phyloP scores from a whole-genome alignment of 2,888 invertebrate species.

The Pyralis farinalis region DNA sequence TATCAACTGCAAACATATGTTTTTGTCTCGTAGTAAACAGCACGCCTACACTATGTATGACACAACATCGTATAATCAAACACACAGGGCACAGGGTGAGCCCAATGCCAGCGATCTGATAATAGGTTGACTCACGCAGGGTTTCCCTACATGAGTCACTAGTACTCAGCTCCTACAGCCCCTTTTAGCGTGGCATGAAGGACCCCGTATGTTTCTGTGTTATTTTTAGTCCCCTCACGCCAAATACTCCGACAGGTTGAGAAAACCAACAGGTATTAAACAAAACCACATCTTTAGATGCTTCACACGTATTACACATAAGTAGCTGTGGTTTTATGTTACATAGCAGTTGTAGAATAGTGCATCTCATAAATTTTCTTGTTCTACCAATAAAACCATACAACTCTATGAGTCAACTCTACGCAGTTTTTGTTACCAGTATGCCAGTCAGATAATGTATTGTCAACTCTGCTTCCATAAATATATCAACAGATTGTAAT shows the following conservation, averaged over 20 bases:
- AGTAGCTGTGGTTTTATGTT: neutral
- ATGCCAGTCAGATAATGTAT: no score
- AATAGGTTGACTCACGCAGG: conserved; percentile 74
- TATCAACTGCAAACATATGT: no score
- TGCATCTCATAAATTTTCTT: no score
- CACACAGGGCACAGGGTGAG: conserved; percentile 45
- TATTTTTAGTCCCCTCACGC: conserved; percentile 3
- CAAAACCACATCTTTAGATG: neutral
- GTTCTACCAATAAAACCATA: no score
- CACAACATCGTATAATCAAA: conserved; percentile 44
- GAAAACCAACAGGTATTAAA: conserved; percentile 5
- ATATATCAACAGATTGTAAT: no score
- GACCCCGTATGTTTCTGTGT: conserved; percentile 3
- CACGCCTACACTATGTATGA: conserved; percentile 1
- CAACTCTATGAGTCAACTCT: no score
- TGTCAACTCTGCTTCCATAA: no score
- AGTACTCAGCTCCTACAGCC: conserved; percentile 26
- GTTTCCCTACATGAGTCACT: conserved; percentile 73
- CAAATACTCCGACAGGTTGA: conserved; percentile 1
- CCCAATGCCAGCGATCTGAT: conserved; percentile 53
- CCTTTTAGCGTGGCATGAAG: conserved; percentile 10
- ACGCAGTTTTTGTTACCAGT: no score
- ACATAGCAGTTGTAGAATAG: neutral
- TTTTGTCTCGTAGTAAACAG: neutral
- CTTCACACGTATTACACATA: neutral